phyloP scores from a whole-genome alignment of 2,113 vertebrate species.

The Corapipo altera region DNA sequence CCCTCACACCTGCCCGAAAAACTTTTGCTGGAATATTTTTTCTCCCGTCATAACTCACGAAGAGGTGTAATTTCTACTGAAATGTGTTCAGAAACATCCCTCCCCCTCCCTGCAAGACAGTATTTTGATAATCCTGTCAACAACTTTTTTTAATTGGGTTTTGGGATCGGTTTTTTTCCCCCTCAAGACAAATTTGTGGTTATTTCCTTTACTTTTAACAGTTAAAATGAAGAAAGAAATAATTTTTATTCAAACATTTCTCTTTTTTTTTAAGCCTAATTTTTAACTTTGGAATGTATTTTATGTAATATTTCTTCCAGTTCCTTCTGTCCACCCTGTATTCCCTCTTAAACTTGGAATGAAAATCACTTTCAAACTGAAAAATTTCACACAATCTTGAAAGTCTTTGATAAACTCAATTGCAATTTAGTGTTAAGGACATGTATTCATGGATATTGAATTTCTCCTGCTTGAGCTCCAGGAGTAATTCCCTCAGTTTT shows the following conservation, averaged over 20 bases:
- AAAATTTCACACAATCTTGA: neutral
- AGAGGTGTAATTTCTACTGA: neutral
- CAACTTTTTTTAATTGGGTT: neutral
- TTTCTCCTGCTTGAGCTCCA: neutral
- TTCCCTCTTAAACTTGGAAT: neutral
- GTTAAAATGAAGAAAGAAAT: neutral
- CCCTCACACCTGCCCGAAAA: neutral
- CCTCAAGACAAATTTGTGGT: neutral
- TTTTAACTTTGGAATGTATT: neutral
- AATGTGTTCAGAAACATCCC: neutral
- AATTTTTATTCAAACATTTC: accelerated
- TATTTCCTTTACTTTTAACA: neutral
- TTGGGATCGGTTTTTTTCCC: neutral
- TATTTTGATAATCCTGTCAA: slow-evolving; percentile 20
- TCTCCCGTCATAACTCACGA: neutral
- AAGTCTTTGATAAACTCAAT: neutral
- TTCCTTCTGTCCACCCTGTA: neutral
- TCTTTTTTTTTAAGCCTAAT: neutral
- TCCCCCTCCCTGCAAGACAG: neutral
- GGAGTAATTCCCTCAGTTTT: neutral
- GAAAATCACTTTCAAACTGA: neutral
- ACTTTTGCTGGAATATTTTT: neutral
- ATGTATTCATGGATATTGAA: neutral
- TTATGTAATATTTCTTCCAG: neutral
- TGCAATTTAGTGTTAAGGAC: neutral